Conservation (phyloP, 2,797 vertebrate genomes). For the Neosilurus mollespiculum region DNA sequence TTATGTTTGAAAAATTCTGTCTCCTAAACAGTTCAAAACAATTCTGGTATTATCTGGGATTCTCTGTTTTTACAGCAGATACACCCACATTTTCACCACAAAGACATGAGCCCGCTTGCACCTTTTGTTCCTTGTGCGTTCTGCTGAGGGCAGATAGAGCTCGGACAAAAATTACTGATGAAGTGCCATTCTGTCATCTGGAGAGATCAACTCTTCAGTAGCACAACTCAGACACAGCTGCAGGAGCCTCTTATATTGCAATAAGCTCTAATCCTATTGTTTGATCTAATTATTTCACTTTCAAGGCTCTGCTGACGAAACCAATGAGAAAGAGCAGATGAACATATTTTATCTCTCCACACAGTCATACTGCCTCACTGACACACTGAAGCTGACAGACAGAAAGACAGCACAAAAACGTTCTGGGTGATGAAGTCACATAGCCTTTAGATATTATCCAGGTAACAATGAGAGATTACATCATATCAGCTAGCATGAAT, state of each 20-base stretch:
- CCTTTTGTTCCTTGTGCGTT: constrained; percentile 23
- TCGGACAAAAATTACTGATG: constrained; percentile 35
- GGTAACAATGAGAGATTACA: constrained; percentile 56
- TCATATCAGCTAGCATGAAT: constrained; percentile 56
- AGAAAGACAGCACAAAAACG: constrained; percentile 38
- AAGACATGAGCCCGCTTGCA: constrained; percentile 10
- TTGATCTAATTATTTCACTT: constrained; percentile 61
- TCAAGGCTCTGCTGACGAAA: constrained; percentile 54
- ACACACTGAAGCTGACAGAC: constrained; percentile 24
- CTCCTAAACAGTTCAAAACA: background rate
- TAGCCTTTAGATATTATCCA: constrained; percentile 48
- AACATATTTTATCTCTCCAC: constrained; percentile 25
- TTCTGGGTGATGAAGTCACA: constrained; percentile 37
- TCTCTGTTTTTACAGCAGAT: background rate
- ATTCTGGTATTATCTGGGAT: constrained; percentile 20
- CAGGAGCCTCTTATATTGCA: constrained; percentile 49
- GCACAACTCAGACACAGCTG: constrained; percentile 4
- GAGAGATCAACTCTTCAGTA: constrained; percentile 17
- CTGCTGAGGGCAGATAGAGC: constrained; percentile 25
- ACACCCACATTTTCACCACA: constrained; percentile 5
- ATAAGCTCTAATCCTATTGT: constrained; percentile 58
- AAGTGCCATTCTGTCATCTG: constrained; percentile 21
- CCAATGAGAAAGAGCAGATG: constrained; percentile 50
- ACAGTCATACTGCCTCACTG: constrained; percentile 10
- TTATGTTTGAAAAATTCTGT: background rate